A percentile compares a stretch with the other conserved stretches of the same genome.
phyloP scores from a whole-genome alignment of 2,797 vertebrate genomes.

The Pipistrellus pipistrellus region DNA sequence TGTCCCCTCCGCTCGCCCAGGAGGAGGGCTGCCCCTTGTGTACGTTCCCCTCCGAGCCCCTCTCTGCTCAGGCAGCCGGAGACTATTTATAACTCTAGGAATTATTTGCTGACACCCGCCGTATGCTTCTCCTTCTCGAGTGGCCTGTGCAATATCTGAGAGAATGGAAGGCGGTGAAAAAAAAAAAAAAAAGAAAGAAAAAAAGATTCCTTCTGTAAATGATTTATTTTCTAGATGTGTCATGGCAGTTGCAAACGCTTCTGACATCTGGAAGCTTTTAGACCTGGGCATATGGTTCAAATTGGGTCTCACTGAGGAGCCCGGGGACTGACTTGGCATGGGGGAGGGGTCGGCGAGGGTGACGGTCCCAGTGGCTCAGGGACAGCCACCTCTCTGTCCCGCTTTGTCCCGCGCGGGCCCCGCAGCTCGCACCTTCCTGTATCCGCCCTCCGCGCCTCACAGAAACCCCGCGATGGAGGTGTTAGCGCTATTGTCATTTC shows the following conservation, averaged over 20 bases:
- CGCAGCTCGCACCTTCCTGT: fast-evolving
- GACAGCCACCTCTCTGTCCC: fast-evolving
- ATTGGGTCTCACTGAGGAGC: constrained; percentile 62
- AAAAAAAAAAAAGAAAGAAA: background rate
- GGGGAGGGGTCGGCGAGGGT: background rate
- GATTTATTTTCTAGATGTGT: constrained; percentile 71
- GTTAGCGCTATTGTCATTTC: background rate
- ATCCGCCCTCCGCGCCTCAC: fast-evolving
- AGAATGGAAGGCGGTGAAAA: constrained; percentile 30
- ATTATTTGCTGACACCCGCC: constrained; percentile 49
- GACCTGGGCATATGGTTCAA: constrained; percentile 76
- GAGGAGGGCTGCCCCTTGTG: fast-evolving
- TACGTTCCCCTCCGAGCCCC: background rate
- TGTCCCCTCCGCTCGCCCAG: fast-evolving
- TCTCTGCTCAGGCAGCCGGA: background rate
- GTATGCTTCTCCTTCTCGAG: constrained; percentile 73
- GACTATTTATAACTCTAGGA: constrained; percentile 7
- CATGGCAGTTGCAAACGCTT: constrained; percentile 59
- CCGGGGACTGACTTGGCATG: constrained; percentile 69
- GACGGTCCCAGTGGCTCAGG: fast-evolving
- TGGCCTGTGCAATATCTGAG: constrained; percentile 51
- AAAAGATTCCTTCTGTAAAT: constrained; percentile 65
- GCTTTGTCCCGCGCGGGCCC: fast-evolving
- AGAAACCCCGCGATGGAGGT: fast-evolving
- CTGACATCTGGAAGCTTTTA: constrained; percentile 61